Evolutionary conservation across 2,797 vertebrate species (phyloP).

Genomic region (Benthosema pterotum): DNA sequence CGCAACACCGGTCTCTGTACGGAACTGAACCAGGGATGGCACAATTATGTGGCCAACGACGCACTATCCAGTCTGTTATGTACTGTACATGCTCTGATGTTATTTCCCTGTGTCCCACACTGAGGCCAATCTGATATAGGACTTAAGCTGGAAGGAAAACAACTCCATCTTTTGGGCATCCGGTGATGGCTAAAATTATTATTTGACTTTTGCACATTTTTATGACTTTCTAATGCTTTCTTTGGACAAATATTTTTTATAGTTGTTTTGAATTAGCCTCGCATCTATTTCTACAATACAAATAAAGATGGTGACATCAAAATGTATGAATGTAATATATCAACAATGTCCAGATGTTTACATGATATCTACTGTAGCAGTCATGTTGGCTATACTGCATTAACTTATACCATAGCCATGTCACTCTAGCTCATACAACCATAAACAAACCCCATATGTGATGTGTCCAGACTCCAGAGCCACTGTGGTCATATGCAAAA

Average conservation of each 20-base stretch:
- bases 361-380: neutral
- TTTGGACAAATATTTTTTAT: neutral
- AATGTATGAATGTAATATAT: neutral
- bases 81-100: too few relatives aligned
- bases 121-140: conserved; percentile 37
- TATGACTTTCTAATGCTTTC: neutral
- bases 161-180: conserved; percentile 23
- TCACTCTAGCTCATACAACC: too few relatives aligned
- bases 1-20: too few relatives aligned
- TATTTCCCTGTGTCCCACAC: conserved; percentile 8
- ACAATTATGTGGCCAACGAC: too few relatives aligned
- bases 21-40: too few relatives aligned
- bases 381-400: too few relatives aligned
- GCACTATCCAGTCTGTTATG: too few relatives aligned
- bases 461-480: too few relatives aligned
- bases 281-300: neutral
- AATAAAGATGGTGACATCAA: neutral
- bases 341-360: neutral
- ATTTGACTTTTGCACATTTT: too few relatives aligned
- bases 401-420: too few relatives aligned
- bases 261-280: neutral
- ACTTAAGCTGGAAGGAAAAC: conserved; percentile 16
- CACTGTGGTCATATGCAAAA: too few relatives aligned
- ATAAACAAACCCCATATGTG: too few relatives aligned
- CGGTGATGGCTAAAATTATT: neutral